These are phyloP conservation scores for Euleptes europaea DNA, from an alignment of 2,113 vertebrate species.

Conservation along the genomic window DNA sequence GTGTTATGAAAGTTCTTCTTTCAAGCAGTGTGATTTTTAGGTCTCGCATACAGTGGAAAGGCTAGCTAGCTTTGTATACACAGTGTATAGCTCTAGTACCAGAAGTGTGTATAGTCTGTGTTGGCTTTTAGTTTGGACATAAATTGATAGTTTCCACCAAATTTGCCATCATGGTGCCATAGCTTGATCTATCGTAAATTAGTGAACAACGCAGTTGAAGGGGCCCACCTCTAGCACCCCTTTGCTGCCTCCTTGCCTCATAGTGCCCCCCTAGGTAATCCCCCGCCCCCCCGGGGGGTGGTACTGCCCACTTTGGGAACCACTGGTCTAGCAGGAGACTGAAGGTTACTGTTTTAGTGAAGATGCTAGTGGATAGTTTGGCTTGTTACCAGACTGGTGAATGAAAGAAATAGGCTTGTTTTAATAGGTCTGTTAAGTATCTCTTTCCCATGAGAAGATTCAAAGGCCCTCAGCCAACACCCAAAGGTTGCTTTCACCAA, in stretches of 20 bases:
- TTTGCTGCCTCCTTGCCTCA: too few species aligned
- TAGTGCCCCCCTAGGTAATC: too few species aligned
- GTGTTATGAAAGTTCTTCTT: slow-evolving; percentile 43
- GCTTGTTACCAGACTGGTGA: neutral
- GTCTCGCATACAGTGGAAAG: slow-evolving; percentile 21
- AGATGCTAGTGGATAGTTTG: neutral
- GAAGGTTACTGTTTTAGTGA: neutral
- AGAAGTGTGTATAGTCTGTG: slow-evolving; percentile 13
- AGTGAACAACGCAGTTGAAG: too few species aligned
- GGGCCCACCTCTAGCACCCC: too few species aligned
- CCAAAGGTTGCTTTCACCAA: neutral
- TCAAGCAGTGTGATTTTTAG: slow-evolving; percentile 8
- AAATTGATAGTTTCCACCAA: too few species aligned
- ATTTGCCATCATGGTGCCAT: too few species aligned
- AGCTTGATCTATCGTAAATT: too few species aligned
- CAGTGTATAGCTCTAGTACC: slow-evolving; percentile 4
- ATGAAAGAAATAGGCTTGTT: neutral
- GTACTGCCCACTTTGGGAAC: too few species aligned
- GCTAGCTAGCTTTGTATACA: slow-evolving; percentile 6
- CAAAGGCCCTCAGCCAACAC: too few species aligned
- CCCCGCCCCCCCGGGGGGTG: too few species aligned
- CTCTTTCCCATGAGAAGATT: neutral
- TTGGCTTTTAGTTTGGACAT: slow-evolving; percentile 36
- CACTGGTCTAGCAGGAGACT: neutral
- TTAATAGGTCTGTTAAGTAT: neutral